Evolutionary conservation across 1,140 invertebrate genomes (phyloP), one percentile per base, ranked within the genome.

Genomic region (Lutraria rhynchaena): DNA sequence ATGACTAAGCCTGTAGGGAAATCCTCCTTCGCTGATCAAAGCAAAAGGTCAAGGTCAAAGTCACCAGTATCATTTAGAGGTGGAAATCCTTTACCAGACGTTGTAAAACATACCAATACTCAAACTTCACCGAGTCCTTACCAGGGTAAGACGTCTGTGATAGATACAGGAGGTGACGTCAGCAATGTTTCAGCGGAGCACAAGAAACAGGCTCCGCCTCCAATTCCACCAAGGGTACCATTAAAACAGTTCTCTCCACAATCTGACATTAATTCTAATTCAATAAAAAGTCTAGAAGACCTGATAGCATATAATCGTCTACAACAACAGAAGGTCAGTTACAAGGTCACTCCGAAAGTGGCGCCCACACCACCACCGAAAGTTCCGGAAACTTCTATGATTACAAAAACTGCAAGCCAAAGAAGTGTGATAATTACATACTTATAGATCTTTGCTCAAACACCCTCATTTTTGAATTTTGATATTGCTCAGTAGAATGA

Each of bases 391-490:
- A 35, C 63, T 17, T 57, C 82, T 19, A 82, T 73, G 53, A 44
- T 73, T 11, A 71, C 57, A 17, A 83, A 83, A 67, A 67, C 83
- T 35, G 44, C 78, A 22, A 82, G 73, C 55, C 86, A 87, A 44
- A 74, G 73, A 49, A 87, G 83, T 57, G 82, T 86, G 41, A 80
- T 82, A 17, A 86, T 86, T 9, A 86, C 85, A 2, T 86, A 86
- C 41, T 74, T 86, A 35, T 86, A 83, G 55, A 24, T 58, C 27
- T 19, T 53, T 1, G 51, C 51, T n/a, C n/a, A n/a, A n/a, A n/a
- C n/a, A n/a, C n/a, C n/a, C n/a, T n/a, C n/a, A n/a, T n/a, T n/a
- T n/a, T n/a, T n/a, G n/a, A n/a, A n/a, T n/a, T n/a, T n/a, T n/a
- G n/a, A n/a, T n/a, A n/a, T n/a, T n/a, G n/a, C n/a, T n/a, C n/a